Conservation (phyloP, 1,140 invertebrate species). For the Bilobella aurantiaca region DNA sequence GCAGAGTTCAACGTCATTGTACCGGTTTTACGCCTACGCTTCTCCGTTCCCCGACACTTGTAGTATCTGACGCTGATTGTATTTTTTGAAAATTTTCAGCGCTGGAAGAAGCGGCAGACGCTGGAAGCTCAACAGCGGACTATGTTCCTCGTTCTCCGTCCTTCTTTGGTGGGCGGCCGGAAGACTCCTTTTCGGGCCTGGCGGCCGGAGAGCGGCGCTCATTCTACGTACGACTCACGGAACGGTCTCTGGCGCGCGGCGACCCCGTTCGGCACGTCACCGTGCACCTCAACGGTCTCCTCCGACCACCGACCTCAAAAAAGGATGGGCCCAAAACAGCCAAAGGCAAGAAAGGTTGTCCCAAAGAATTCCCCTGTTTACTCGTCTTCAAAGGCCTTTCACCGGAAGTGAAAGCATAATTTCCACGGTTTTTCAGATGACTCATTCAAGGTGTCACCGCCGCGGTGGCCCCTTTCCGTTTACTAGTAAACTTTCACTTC, state of each 20-base stretch:
- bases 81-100: constrained; percentile 3
- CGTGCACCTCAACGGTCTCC: constrained; percentile 48
- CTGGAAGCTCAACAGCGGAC: constrained; percentile 21
- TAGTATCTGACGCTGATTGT: background rate
- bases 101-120: constrained; percentile 11
- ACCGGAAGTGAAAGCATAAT: too few species aligned
- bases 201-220: constrained; percentile 42
- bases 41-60: too few species aligned
- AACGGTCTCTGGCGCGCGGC: constrained; percentile 50
- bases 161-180: constrained; percentile 33
- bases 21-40: too few species aligned
- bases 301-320: constrained; percentile 39
- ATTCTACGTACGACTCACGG: constrained; percentile 54
- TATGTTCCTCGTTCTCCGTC: constrained; percentile 34
- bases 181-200: constrained; percentile 33
- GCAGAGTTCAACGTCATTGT: too few species aligned
- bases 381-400: too few species aligned
- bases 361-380: too few species aligned
- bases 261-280: constrained; percentile 56
- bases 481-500: too few species aligned
- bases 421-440: too few species aligned
- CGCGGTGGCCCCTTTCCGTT: too few species aligned
- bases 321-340: constrained; percentile 21
- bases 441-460: too few species aligned
- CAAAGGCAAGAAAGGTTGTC: constrained; percentile 34